These are phyloP conservation scores for Eriosoma lanigerum DNA, from an alignment of 1,140 invertebrate genomes.

Conservation along the genomic window DNA sequence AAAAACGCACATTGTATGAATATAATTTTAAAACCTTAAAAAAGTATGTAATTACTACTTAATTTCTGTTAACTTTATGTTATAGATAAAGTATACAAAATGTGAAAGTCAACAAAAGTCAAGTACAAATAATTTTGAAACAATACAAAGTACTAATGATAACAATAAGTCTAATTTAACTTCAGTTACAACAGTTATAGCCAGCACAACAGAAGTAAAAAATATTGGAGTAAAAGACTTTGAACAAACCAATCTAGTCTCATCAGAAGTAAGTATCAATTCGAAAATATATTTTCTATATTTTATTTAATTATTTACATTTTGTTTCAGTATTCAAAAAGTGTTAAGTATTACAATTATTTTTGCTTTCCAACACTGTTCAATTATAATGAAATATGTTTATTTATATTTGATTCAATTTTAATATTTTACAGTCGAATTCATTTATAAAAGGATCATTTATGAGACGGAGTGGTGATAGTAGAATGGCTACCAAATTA, in stretches of 20 bases:
- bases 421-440: neutral
- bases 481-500: neutral
- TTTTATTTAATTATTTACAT: neutral
- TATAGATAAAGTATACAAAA: neutral
- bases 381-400: too few relatives aligned
- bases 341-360: neutral
- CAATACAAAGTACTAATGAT: neutral
- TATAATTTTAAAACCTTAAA: neutral
- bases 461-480: neutral
- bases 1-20: conserved; percentile 17
- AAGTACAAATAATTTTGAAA: neutral
- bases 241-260: neutral
- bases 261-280: conserved; percentile 6
- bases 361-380: neutral
- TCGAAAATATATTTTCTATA: too few relatives aligned
- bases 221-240: neutral
- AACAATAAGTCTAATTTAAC: neutral
- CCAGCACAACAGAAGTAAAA: neutral
- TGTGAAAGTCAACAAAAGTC: neutral
- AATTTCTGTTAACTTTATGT: neutral
- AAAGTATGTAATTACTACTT: neutral
- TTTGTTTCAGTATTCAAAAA: neutral
- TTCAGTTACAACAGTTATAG: neutral
- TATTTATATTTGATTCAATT: neutral
- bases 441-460: conserved; percentile 34